Conservation (phyloP, 2,797 vertebrate species). For the Xerus rutilus region DNA sequence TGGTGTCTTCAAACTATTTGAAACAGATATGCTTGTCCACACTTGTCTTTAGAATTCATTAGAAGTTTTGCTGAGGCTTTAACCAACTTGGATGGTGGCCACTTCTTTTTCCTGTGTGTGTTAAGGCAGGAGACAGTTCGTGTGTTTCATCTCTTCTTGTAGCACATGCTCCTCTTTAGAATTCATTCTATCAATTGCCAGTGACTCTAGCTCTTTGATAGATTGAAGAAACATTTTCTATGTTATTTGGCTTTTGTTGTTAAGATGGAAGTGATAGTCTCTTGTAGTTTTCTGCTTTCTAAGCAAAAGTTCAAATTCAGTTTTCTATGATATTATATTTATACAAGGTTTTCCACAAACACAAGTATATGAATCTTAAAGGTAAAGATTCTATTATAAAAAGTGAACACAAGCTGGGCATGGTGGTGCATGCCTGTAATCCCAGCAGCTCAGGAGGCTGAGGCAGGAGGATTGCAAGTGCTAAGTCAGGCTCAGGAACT, state of each 20-base stretch:
- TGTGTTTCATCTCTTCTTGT: background rate
- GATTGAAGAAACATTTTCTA: background rate
- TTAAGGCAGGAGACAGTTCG: background rate
- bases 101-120: background rate
- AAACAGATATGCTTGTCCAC: background rate
- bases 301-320: background rate
- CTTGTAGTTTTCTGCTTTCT: constrained; percentile 14
- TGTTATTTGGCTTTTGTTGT: background rate
- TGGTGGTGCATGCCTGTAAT: too few relatives aligned
- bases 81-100: background rate
- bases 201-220: background rate
- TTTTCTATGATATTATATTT: background rate
- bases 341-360: background rate
- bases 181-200: background rate
- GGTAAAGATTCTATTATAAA: background rate
- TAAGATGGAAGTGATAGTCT: background rate
- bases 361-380: background rate
- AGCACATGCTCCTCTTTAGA: background rate
- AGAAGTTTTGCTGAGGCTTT: background rate
- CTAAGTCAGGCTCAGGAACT: too few relatives aligned
- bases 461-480: too few relatives aligned
- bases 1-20: background rate
- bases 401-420: background rate
- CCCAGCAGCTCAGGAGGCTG: too few relatives aligned
- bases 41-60: background rate